phyloP scores from a whole-genome alignment of 2,113 vertebrate species.

The Gopherus evgoodei region DNA sequence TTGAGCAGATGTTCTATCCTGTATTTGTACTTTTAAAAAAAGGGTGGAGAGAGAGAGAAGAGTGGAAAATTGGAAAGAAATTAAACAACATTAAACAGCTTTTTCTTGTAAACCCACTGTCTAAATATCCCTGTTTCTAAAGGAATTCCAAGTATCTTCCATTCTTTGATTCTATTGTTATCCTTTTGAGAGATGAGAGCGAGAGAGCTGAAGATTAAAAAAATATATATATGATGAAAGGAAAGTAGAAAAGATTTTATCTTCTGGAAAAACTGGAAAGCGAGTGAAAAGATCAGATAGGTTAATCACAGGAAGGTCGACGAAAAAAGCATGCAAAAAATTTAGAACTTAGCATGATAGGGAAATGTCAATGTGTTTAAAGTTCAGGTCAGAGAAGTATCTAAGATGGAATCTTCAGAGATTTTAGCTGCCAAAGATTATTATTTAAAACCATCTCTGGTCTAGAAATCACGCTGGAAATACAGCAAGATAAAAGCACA shows the following conservation, averaged over 20 bases:
- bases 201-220: conserved; percentile 40
- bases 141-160: conserved; percentile 15
- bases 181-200: neutral
- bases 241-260: conserved; percentile 48
- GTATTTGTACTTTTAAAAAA: neutral
- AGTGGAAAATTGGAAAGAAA: neutral
- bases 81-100: neutral
- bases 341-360: conserved; percentile 11
- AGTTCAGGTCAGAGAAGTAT: conserved; percentile 42
- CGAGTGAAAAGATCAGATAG: conserved; percentile 10
- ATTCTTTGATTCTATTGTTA: neutral
- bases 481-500: conserved; percentile 35
- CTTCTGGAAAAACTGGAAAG: conserved; percentile 19
- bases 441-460: conserved; percentile 39
- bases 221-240: conserved; percentile 28
- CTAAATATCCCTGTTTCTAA: conserved; percentile 22
- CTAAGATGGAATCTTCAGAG: neutral
- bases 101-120: neutral
- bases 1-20: neutral
- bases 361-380: conserved; percentile 11
- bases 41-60: neutral
- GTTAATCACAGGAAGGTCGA: conserved; percentile 37
- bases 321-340: neutral
- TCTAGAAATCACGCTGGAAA: conserved; percentile 45
- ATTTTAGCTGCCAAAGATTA: neutral